Evolutionary conservation across 2,797 vertebrate species (phyloP), one percentile per base, ranked within the genome.

Genomic region (Amazona finschi): DNA sequence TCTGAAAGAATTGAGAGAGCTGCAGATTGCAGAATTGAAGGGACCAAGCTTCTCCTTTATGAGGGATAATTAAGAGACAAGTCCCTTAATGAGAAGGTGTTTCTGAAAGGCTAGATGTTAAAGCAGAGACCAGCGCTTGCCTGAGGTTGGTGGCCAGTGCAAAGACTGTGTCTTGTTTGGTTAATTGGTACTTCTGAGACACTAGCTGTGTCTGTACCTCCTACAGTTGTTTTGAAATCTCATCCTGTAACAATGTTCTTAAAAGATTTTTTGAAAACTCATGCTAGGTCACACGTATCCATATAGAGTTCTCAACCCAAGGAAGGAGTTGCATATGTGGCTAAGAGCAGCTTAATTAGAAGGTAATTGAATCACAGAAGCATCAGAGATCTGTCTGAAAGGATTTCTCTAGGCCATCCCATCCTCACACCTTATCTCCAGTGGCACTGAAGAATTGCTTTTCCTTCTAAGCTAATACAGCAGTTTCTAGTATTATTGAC

Each of bases 291-390:
- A 76, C 31, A 30, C 31, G 52, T 92, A 82, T 6, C 46, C 84
- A 17, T 85, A 8, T 41, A 82, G 73, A 87, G 33, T 57, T 87
- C 61, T 80, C 46, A 87, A 8, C 38, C 25, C 52, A 60, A 77
- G 84, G 20, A 81, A 87, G 87, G 67, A 87, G 58, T 83, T 91
- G 71, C 53, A 4, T 82, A 1, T 86, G 47, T 93, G 73, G 43
- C 62, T 94, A 88, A 78, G 53, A 94, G 39, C 61, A 88, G 53
- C 85, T 94, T 95, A 94, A 86, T 86, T 96, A 72, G 64, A 91
- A 81, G 70, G 64, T 73, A 81, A 43, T 60, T 92, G 82, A 94
- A 84, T 77, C n/a, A 39, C 21, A 72, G 58, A 80, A 88, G 31
- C 52, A 36, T 74, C 65, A 84, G 85, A 94, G 93, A 38, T 58